A percentile compares a stretch with the other conserved stretches of the same genome.
phyloP scores from a whole-genome alignment of 2,888 invertebrate genomes.

The Cryptocephalus primarius region DNA sequence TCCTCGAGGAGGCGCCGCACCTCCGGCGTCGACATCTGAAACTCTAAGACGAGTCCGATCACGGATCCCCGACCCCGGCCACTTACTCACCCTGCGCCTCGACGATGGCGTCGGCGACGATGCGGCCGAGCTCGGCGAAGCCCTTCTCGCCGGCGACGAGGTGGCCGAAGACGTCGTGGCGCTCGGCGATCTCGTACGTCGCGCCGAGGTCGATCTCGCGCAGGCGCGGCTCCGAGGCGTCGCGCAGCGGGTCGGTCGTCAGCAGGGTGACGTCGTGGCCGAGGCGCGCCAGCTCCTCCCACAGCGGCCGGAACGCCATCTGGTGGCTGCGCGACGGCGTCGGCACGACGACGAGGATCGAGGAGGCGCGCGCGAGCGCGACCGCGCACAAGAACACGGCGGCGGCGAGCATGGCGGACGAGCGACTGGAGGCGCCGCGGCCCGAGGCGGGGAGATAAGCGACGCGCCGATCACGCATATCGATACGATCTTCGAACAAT shows the following conservation, averaged over 20 bases:
- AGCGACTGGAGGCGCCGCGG: too few species aligned
- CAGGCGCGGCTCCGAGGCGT: constrained; percentile 23
- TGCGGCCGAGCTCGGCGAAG: constrained; percentile 2
- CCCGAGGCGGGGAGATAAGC: too few species aligned
- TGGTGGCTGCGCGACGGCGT: constrained; percentile 23
- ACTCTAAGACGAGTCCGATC: not conserved
- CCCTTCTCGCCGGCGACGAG: not conserved
- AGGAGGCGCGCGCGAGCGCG: constrained; percentile 13
- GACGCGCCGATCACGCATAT: too few species aligned
- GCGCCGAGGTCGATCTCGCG: constrained; percentile 15
- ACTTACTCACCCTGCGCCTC: not conserved
- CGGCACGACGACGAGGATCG: constrained; percentile 3
- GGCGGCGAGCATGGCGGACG: constrained; percentile 4
- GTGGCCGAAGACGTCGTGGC: constrained; percentile 8
- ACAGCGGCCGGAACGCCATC: constrained; percentile 18
- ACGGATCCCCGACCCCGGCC: too few species aligned
- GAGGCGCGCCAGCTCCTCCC: constrained; percentile 18
- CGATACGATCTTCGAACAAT: too few species aligned
- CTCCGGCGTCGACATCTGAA: not conserved
- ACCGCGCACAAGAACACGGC: constrained; percentile 20
- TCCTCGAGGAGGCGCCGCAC: constrained; percentile 15
- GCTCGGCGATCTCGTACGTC: constrained; percentile 6
- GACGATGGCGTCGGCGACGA: not conserved
- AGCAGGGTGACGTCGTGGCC: constrained; percentile 28
- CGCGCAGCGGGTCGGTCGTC: constrained; percentile 22